These are phyloP conservation scores for Saccopteryx leptura DNA, from an alignment of 2,113 vertebrate species.

Conservation along the genomic window DNA sequence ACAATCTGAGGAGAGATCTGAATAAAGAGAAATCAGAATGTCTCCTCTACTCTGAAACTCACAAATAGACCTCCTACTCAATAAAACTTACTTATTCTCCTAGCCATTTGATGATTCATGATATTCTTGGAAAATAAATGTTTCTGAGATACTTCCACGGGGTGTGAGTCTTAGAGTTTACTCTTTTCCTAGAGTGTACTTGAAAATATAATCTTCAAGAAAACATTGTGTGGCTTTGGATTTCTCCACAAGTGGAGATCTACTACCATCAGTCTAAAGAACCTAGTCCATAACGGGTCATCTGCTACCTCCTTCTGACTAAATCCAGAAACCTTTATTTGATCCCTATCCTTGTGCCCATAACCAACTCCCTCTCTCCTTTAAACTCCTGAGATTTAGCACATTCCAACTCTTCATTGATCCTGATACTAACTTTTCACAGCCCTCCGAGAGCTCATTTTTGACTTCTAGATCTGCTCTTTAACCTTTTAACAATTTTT, in stretches of 20 bases:
- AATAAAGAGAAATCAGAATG: constrained; percentile 43
- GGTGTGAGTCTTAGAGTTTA: background rate
- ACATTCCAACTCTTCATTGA: background rate
- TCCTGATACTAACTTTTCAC: background rate
- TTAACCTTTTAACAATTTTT: constrained; percentile 26
- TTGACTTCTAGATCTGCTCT: background rate
- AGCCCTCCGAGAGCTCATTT: background rate
- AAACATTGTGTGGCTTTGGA: background rate
- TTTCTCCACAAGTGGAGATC: background rate
- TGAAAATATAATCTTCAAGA: constrained; percentile 62
- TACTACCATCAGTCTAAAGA: background rate
- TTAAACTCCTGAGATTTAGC: background rate
- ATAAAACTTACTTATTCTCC: constrained; percentile 3
- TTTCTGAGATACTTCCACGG: constrained; percentile 47
- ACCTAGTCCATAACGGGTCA: background rate
- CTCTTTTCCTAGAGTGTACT: constrained; percentile 8
- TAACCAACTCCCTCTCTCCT: background rate
- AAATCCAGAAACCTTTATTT: constrained; percentile 12
- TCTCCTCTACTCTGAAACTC: constrained; percentile 41
- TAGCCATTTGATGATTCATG: constrained; percentile 59
- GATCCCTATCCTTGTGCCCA: background rate
- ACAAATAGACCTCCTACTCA: background rate
- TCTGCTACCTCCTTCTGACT: background rate
- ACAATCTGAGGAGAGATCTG: background rate
- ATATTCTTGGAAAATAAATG: constrained; percentile 34